Evolutionary conservation across 2,888 invertebrate species (phyloP), one percentile per base, ranked within the genome.

Genomic region (Rhingia campestris): DNA sequence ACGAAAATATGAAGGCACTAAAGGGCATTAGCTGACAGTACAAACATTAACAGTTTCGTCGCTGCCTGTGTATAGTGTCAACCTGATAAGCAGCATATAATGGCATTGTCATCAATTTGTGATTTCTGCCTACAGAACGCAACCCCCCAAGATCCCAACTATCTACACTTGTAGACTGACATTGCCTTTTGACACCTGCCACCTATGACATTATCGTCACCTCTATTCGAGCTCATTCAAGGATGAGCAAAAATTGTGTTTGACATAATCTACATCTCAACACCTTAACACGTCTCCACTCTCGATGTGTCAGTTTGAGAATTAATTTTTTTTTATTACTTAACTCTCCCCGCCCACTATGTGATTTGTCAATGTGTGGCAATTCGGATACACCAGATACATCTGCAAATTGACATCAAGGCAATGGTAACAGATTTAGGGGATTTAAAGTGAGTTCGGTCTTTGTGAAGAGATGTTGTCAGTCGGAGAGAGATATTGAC

Each of bases 401-500:
- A 39, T 14, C 10, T 35, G 45, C 41, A 56, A 47, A 74, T 41
- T 56, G 39, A 33, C 49, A 58, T 49, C 58, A 58, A 39, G 35
- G 41, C 22, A 59, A 66, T 59, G 41, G 75, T 43, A 75, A 67
- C 75, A 75, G 66, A 75, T 75, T 75, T 75, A 66, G 59, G 58
- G 66, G 59, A 66, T 75, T 66, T 74, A 66, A 66, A 74, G 66
- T 64, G 66, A 66, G 51, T 37, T n/a, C 37, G 66, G 14, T 66
- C 9, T 43, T 14, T 30, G 5, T 61, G 30, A 4, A 12, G 37
- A 49, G 64, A 59, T 61, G 41, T 22, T 43, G 35, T 3, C 51
- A 58, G 39, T 51, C 58, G 12, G 75, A 67, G 59, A 51, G 47
- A 45, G 66, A 43, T 75, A 53, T 35, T 58, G 74, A 45, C 64